Base-by-base conservation (phyloP, 1,140 invertebrate genomes). In the Ooceraea biroi region DNA sequence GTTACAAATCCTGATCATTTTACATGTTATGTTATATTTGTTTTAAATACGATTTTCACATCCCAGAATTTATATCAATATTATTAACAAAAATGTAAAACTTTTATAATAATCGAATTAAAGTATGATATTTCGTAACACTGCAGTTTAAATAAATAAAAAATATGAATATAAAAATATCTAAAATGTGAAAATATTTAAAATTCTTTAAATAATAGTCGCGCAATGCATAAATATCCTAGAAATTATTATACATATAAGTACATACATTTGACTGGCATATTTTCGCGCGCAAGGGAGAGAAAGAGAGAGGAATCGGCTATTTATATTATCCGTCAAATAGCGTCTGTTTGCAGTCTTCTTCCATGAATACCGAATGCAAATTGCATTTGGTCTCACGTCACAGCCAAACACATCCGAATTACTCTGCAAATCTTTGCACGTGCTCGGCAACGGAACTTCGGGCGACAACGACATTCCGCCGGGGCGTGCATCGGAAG, bases 341-440 rank as follows among this genome's bases (percentile, higher is more conserved):
- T 25, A 58, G 36, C 17, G 50, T 71, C 63, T 80, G 65, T 80
- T 80, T 80, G 65, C 17, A 57, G 41, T 80, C 65, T 80, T 78
- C 76, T 57, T 80, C 36, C 50, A 55, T 71, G 65, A 80, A 80
- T 80, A 80, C 76, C 25, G 36, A 71, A 80, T 71, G 65, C 65
- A 80, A 80, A 80, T 78, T 78, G 76, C 76, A 78, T 71, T 80
- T 80, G 50, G 76, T 80, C 76, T 80, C 65, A 58, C 76, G 76
- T 80, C 76, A 80, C 76, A 80, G 50, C 65, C 76, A 80, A 78
- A 80, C 76, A 80, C 76, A 80, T 80, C 65, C 50, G 76, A 80
- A 80, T 80, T 80, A 80, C 76, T 80, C 76, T 80, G 65, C 76
- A 80, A 80, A 80, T 80, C 76, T 80, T 80, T 80, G 76, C 76